Conservation (phyloP, 2,113 vertebrate species). For the Platanista minor region DNA sequence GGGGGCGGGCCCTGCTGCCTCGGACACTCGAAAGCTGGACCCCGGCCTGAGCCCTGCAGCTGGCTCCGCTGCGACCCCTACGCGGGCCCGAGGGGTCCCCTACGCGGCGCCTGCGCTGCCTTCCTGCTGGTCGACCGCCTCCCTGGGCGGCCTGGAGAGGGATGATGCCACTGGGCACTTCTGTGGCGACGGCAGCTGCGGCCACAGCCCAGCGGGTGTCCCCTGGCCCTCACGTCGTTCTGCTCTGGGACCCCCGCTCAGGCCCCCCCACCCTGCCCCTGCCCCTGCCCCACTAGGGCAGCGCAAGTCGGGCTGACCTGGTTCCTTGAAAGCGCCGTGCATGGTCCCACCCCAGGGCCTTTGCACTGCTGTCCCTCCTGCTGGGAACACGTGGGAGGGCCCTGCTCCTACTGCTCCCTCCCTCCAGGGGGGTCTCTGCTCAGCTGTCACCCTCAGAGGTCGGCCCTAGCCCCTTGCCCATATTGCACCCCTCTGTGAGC, state of each 20-base stretch:
- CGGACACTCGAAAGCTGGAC: background rate
- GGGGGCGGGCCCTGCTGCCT: too few species aligned
- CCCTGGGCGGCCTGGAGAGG: background rate
- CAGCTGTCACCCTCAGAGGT: background rate
- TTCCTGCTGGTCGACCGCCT: too few species aligned
- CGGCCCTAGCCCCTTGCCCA: background rate
- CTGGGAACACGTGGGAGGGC: fast-evolving
- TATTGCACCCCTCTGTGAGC: background rate
- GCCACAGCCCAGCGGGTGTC: background rate
- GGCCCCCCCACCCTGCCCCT: background rate
- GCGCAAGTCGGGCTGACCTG: fast-evolving
- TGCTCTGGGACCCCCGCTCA: background rate
- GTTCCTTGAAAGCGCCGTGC: fast-evolving
- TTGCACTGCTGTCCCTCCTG: background rate
- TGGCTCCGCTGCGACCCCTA: background rate
- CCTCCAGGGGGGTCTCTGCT: background rate
- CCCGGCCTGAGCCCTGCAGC: background rate
- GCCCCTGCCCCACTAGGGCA: background rate
- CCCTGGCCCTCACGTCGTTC: fast-evolving
- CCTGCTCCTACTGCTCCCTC: background rate
- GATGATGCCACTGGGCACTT: background rate
- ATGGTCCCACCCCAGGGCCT: background rate
- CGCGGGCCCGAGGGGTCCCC: background rate
- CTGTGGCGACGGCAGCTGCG: background rate
- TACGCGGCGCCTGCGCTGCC: too few species aligned